Percentiles rank a stretch among this genome's conserved stretches.
Evolutionary conservation across 2,113 vertebrate genomes (phyloP).

Genomic region (Struthio camelus): DNA sequence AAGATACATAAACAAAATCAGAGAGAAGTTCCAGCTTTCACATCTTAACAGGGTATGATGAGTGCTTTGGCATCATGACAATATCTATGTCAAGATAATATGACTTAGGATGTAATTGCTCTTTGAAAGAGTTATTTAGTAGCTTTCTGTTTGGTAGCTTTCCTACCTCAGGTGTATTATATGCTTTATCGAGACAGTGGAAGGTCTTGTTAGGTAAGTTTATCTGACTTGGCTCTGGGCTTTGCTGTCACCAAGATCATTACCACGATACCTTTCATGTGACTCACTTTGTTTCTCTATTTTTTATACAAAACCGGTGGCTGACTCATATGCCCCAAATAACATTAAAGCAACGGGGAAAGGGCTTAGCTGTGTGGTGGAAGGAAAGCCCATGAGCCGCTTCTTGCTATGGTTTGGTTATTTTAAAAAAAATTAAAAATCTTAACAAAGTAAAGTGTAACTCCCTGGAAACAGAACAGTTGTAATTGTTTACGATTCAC

Average conservation of each 20-base stretch:
- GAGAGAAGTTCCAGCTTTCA: constrained; percentile 14
- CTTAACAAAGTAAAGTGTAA: neutral
- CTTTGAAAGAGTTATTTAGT: neutral
- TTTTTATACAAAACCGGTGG: neutral
- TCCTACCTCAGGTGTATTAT: neutral
- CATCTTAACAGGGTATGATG: constrained; percentile 6
- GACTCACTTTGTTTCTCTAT: neutral
- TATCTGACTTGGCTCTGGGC: constrained; percentile 18
- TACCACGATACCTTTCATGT: neutral
- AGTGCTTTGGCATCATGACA: constrained; percentile 9
- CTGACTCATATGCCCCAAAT: constrained; percentile 17
- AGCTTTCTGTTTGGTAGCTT: neutral
- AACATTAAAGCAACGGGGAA: neutral
- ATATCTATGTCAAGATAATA: constrained; percentile 1
- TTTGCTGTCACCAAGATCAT: constrained; percentile 23
- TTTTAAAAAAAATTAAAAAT: neutral
- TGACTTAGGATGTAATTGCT: neutral
- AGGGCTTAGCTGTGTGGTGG: neutral
- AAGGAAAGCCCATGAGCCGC: neutral
- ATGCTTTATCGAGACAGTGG: neutral
- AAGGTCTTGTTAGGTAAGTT: neutral
- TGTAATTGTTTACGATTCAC: neutral
- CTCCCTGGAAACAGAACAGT: neutral
- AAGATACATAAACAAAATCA: constrained; percentile 26
- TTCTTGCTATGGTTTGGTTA: neutral